These are phyloP conservation scores for Gymnorhina tibicen DNA, from an alignment of 2,113 vertebrate genomes.

Conservation along the genomic window DNA sequence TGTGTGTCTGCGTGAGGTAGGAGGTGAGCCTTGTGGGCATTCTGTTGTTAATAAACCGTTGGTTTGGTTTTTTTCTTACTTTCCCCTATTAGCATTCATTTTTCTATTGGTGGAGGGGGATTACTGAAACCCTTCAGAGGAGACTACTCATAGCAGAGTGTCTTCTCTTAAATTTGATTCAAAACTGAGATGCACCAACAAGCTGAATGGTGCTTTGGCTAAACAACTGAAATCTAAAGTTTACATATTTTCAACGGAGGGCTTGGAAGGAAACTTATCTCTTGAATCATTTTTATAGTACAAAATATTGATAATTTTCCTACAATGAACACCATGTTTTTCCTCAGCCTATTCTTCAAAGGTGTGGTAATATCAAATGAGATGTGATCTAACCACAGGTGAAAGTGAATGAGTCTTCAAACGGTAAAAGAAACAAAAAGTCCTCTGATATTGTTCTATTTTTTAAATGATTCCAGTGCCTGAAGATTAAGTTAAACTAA, in stretches of 20 bases:
- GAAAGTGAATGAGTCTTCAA: neutral
- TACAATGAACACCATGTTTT: neutral
- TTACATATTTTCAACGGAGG: accelerated
- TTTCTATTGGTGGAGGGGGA: neutral
- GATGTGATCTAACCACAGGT: neutral
- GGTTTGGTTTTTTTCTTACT: neutral
- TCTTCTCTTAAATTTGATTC: neutral
- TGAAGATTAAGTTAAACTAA: neutral
- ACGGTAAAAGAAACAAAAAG: neutral
- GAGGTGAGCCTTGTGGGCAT: neutral
- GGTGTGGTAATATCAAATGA: neutral
- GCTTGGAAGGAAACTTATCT: neutral
- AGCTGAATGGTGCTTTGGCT: neutral
- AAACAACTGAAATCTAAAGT: neutral
- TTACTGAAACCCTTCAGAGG: neutral
- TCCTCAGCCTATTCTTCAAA: neutral
- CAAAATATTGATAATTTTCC: neutral
- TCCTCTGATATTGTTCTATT: no score
- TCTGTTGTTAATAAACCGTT: neutral
- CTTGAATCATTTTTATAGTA: neutral
- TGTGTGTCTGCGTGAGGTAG: accelerated
- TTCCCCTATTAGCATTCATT: neutral
- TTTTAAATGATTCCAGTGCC: neutral
- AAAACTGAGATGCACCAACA: neutral
- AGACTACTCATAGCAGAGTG: neutral